A percentile compares a stretch with the other conserved stretches of the same genome.
Conservation (phyloP, 2,888 invertebrate species). For the Eupelmus urozonus region DNA sequence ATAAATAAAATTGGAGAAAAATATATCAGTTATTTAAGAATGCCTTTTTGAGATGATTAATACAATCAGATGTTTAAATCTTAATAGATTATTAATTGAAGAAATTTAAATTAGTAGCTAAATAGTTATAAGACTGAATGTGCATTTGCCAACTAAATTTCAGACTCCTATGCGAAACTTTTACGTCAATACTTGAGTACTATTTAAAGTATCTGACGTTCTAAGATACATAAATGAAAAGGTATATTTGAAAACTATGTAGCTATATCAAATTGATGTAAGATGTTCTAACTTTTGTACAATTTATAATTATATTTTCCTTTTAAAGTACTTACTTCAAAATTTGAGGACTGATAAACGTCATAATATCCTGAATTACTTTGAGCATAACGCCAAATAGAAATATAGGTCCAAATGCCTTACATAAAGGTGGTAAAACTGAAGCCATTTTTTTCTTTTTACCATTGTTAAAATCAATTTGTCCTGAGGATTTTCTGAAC, state of each 20-base stretch:
- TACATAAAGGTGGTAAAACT: conserved; percentile 89
- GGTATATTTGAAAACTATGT: not conserved
- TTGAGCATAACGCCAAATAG: conserved; percentile 91
- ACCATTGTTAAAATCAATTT: conserved; percentile 86
- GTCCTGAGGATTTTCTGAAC: conserved; percentile 84
- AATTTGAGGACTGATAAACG: conserved; percentile 94
- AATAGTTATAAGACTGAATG: too few relatives aligned
- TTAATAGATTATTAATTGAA: too few relatives aligned
- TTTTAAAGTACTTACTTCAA: conserved; percentile 82
- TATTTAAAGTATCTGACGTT: too few relatives aligned
- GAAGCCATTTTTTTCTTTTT: conserved; percentile 86
- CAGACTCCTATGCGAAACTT: too few relatives aligned
- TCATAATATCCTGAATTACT: conserved; percentile 88
- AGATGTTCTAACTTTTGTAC: not conserved
- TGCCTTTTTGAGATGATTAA: not conserved
- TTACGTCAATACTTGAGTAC: too few relatives aligned
- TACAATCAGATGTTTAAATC: too few relatives aligned
- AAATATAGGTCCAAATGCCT: conserved; percentile 93
- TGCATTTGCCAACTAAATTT: too few relatives aligned
- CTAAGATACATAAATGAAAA: not conserved
- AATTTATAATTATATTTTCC: not conserved
- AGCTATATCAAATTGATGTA: not conserved
- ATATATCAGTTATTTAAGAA: too few relatives aligned
- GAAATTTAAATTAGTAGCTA: too few relatives aligned
- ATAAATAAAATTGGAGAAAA: too few relatives aligned